Percentiles rank a stretch among this genome's conserved stretches.
Evolutionary conservation across 2,113 vertebrate species (phyloP).

Genomic region (Orycteropus afer): DNA sequence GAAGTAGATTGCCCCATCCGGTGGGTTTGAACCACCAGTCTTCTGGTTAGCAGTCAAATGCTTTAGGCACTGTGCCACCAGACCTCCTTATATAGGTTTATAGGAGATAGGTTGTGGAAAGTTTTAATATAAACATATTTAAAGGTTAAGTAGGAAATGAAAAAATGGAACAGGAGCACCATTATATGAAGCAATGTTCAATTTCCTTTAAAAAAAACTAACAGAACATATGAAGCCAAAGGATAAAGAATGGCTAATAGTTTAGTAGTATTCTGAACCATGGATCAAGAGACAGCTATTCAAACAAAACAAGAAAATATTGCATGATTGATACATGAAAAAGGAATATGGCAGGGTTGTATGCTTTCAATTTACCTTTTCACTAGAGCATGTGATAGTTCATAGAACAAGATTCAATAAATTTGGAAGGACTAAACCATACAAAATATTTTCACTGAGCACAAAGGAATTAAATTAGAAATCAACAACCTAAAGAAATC

Average conservation of each 20-base stretch:
- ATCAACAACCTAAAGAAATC: neutral
- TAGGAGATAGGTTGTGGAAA: neutral
- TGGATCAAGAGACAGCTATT: neutral
- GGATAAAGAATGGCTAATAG: neutral
- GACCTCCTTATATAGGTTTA: too few relatives aligned
- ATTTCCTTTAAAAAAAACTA: neutral
- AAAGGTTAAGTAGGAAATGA: neutral
- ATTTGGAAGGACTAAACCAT: neutral
- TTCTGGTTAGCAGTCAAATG: too few relatives aligned
- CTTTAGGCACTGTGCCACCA: too few relatives aligned
- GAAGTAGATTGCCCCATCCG: too few relatives aligned
- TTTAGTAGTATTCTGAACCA: neutral
- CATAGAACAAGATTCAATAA: neutral
- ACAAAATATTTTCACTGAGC: neutral
- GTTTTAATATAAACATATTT: neutral
- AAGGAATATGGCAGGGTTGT: neutral
- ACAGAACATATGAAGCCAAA: neutral
- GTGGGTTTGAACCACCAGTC: too few relatives aligned
- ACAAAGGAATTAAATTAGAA: neutral
- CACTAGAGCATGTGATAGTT: neutral
- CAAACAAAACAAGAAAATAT: neutral
- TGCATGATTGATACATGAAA: neutral
- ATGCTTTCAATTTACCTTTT: neutral
- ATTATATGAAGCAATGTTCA: neutral
- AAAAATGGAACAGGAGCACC: neutral